Base-by-base conservation (phyloP, 2,888 invertebrate genomes). In the Nomada ferruginata region DNA sequence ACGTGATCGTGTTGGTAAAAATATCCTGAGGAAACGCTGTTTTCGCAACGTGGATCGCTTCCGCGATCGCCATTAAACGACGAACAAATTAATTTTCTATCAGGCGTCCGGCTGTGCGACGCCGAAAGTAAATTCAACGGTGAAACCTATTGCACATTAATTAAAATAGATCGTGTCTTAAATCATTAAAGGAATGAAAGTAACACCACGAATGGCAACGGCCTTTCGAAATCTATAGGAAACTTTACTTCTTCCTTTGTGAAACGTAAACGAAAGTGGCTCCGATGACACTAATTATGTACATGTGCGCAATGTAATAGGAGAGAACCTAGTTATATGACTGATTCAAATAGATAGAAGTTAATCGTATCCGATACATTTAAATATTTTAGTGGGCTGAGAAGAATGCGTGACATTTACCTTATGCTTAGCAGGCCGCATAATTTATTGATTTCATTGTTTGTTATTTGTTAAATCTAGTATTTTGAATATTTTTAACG, bases 121-220 rank as follows among this genome's bases (percentile, higher is more conserved):
- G 82, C 82, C 79, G 85, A 87, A 86, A 87, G 84, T 84, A 87
- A 84, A 85, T 75, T 59, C 74, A 72, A 66, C 70, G 82, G 85
- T 83, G 86, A 85, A 86, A 87, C 52, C 69, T 65, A 69, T 73
- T 69, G 69, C 26, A 20, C 42, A 23, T 76, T 71, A 69, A 72
- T 60, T 76, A 57, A 68, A 64, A 69, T 66, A 5, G 73, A 61
- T 66, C 73, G 65, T 66, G 72, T 66, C 47, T 76, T 15, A 70
- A 70, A 76, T 70, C 9, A 63, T 76, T 55, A 76, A 44, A 42
- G 29, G 29, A 68, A 57, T 20, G 75, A 78, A 78, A 68, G 61
- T 29, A 4, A 57, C 23, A 47, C 29, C 3, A 29, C 29, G 52
- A n/a, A 23, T 42, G 50, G 57, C 44, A 63, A 60, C 61, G 13